Conservation (phyloP, 2,797 vertebrate genomes). For the Clarias platycephalus region DNA sequence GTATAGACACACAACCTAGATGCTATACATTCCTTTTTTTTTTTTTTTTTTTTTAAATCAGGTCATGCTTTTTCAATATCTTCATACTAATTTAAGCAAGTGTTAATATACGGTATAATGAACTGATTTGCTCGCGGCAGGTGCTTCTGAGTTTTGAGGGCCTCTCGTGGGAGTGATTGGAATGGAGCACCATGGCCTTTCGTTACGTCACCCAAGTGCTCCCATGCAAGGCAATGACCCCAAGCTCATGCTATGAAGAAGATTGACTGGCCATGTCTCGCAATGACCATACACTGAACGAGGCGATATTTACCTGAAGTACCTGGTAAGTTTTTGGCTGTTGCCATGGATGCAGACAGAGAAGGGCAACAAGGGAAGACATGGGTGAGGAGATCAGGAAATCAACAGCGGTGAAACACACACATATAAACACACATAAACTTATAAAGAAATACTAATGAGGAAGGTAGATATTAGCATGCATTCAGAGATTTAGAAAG, state of each 20-base stretch:
- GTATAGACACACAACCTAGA: neutral
- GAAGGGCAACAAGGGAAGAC: conserved; percentile 72
- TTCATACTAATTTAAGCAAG: conserved; percentile 11
- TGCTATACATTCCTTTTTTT: neutral
- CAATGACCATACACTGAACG: conserved; percentile 62
- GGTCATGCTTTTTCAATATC: conserved; percentile 27
- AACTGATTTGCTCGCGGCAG: neutral
- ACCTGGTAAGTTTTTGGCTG: conserved; percentile 80
- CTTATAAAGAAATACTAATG: conserved; percentile 46
- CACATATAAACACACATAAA: conserved; percentile 26
- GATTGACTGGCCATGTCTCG: conserved; percentile 66
- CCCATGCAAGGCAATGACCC: conserved; percentile 76
- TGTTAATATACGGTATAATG: conserved; percentile 1
- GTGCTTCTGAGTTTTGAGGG: conserved; percentile 43
- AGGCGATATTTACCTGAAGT: conserved; percentile 79
- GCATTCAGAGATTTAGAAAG: conserved; percentile 36
- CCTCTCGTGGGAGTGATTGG: conserved; percentile 43
- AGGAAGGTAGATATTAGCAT: conserved; percentile 37
- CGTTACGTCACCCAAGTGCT: conserved; percentile 59
- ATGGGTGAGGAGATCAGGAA: conserved; percentile 71
- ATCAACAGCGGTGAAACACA: conserved; percentile 65
- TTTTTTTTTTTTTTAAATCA: too few species aligned
- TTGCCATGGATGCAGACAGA: conserved; percentile 81
- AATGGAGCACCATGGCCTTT: conserved; percentile 51
- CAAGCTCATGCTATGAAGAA: conserved; percentile 73